Conservation (phyloP, 2,888 invertebrate species). For the Hypomecis punctinalis region DNA sequence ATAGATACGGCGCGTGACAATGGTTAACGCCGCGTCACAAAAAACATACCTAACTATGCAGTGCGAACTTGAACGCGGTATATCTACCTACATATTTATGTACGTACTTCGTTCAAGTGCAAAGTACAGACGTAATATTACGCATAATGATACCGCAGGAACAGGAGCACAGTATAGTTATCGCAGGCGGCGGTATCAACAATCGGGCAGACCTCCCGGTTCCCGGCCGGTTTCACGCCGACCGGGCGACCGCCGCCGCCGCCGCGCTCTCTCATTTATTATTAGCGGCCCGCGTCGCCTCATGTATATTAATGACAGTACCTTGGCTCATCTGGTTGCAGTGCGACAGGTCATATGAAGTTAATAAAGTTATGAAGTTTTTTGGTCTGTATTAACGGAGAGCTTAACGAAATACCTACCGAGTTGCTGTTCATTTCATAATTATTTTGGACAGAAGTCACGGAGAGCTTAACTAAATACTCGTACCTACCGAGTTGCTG, state of each 20-base stretch:
- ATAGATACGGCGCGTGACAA: too few species aligned
- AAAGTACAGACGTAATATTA: not conserved
- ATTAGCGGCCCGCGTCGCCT: slow-evolving; percentile 27
- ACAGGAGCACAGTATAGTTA: slow-evolving; percentile 2
- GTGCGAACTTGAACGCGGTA: too few species aligned
- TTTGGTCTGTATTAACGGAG: too few species aligned
- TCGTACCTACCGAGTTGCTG: too few species aligned
- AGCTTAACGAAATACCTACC: too few species aligned
- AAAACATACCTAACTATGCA: too few species aligned
- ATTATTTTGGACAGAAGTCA: too few species aligned
- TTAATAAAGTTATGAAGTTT: too few species aligned
- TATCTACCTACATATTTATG: too few species aligned
- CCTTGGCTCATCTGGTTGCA: slow-evolving; percentile 20
- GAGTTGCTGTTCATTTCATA: too few species aligned
- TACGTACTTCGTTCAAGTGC: not conserved
- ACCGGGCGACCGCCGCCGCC: slow-evolving; percentile 8
- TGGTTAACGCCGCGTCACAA: too few species aligned
- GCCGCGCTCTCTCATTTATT: slow-evolving; percentile 29
- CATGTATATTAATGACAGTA: slow-evolving; percentile 31
- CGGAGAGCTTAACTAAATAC: too few species aligned
- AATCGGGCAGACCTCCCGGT: slow-evolving; percentile 14
- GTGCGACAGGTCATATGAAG: not conserved
- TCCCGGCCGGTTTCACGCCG: slow-evolving; percentile 11
- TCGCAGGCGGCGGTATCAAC: slow-evolving; percentile 8
- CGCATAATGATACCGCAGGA: not conserved